These are phyloP conservation scores for Zeuzera pyrina DNA, from an alignment of 2,888 invertebrate genomes.

Conservation along the genomic window DNA sequence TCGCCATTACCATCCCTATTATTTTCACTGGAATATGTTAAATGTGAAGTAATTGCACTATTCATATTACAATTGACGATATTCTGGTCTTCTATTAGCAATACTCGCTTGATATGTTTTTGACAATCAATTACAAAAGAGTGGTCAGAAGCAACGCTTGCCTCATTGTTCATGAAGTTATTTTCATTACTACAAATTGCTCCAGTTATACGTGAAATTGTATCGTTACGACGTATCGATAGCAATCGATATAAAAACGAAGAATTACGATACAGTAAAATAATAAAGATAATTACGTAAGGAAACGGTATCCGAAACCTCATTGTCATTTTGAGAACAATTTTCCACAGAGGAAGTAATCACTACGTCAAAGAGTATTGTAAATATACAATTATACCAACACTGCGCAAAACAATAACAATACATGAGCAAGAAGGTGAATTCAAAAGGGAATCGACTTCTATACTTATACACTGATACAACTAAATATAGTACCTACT, in stretches of 20 bases:
- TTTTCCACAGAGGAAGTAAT: no score
- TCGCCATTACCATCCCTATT: conserved; percentile 7
- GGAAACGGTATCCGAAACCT: neutral
- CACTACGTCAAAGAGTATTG: no score
- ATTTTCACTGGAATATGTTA: conserved; percentile 10
- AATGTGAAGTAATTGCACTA: neutral
- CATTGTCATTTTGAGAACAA: conserved; percentile 1
- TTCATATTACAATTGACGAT: neutral
- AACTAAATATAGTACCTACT: no score
- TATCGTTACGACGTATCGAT: neutral
- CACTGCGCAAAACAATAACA: no score
- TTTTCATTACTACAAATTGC: no score
- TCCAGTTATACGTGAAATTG: no score
- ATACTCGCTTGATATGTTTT: neutral
- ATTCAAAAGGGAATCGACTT: no score
- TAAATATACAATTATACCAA: no score
- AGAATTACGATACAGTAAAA: conserved; percentile 3
- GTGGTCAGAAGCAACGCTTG: conserved; percentile 3
- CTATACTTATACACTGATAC: no score
- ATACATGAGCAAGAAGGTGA: no score
- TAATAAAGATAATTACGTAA: conserved; percentile 2
- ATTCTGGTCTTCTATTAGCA: neutral
- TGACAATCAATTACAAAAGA: conserved; percentile 3
- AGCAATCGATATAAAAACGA: conserved; percentile 1
- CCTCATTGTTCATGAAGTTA: no score